Evolutionary conservation across 2,888 invertebrate species (phyloP).

Genomic region (Ormyrus nitidulus): DNA sequence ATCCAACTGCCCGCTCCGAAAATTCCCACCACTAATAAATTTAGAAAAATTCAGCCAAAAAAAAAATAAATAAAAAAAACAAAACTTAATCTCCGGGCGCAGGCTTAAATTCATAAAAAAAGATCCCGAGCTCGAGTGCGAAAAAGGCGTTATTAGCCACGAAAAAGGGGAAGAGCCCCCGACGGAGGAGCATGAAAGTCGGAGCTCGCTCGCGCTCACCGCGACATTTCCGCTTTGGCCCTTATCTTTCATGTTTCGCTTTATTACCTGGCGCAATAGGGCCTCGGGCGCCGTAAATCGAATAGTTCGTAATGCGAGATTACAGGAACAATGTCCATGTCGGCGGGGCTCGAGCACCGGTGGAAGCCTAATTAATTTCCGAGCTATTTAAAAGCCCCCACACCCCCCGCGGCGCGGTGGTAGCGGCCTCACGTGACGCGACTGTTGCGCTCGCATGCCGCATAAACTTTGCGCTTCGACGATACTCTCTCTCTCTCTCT

Average conservation of each 20-base stretch:
- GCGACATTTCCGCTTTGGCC: constrained; percentile 38
- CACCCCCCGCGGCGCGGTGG: not conserved
- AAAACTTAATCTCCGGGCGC: not conserved
- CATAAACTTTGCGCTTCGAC: constrained; percentile 53
- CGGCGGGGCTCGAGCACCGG: constrained; percentile 8
- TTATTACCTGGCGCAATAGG: constrained; percentile 23
- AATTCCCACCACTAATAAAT: too few relatives aligned
- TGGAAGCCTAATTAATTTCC: constrained; percentile 58
- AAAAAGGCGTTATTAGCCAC: not conserved
- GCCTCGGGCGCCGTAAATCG: constrained; percentile 15
- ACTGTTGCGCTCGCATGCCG: constrained; percentile 51
- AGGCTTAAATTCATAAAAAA: not conserved
- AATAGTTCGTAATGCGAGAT: constrained; percentile 49
- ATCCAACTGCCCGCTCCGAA: too few relatives aligned
- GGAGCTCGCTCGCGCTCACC: not conserved
- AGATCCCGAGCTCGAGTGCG: too few relatives aligned
- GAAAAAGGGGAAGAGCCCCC: not conserved
- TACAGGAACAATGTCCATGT: constrained; percentile 53
- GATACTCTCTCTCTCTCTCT: constrained; percentile 29
- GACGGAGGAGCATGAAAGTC: not conserved
- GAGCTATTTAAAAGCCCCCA: constrained; percentile 56
- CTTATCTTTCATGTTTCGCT: constrained; percentile 44
- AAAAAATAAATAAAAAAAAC: not conserved
- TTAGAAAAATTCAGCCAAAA: too few relatives aligned
- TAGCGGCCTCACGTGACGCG: constrained; percentile 37